Base-by-base conservation (phyloP, 2,888 invertebrate species). In the Himalopsyche anomala region DNA sequence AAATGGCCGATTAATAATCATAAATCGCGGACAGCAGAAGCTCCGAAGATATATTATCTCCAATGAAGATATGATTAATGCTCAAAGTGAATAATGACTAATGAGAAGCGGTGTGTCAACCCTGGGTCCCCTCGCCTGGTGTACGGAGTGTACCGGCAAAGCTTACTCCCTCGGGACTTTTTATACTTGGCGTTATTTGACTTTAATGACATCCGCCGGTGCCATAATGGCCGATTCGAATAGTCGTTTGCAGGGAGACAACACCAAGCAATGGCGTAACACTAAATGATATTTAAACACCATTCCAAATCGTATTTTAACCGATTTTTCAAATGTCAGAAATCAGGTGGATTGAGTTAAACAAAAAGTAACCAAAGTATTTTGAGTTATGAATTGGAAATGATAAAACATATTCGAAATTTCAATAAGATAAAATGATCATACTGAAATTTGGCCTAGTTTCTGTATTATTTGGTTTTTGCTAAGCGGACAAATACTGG, bases 131-230 rank as follows among this genome's bases (percentile, higher is more conserved):
- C 74, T 15, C 38, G 74, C 2, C 28, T 74, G 38, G 19, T 19
- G 74, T 74, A 74, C 74, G 36, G 74, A 74, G 74, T 74, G 38
- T 74, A 36, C 74, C 74, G 15, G n/a, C 28, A 74, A 38, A 28
- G 74, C 36, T 36, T 74, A 38, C 74, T 74, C 74, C 74, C 74
- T 74, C 74, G 74, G 74, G 74, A 74, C 74, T 74, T 74, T 74
- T 74, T 74, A 74, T 74, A 74, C 74, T 74, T 74, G 19, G 38
- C 74, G 74, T 74, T 74, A 74, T 74, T 74, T 74, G 74, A 74
- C 74, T 74, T 74, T 74, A 74, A 74, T 74, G 74, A 74, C 74
- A 74, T 74, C 74, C 74, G 74, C 74, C 74, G 38, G 74, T 74
- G 74, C 74, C 74, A 36, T 74, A 74, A 74, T 74, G 74, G 74